A percentile compares a stretch with the other conserved stretches of the same genome.
These are phyloP conservation scores for Leptodon cayanensis DNA, from an alignment of 2,797 vertebrate genomes.

Conservation along the genomic window DNA sequence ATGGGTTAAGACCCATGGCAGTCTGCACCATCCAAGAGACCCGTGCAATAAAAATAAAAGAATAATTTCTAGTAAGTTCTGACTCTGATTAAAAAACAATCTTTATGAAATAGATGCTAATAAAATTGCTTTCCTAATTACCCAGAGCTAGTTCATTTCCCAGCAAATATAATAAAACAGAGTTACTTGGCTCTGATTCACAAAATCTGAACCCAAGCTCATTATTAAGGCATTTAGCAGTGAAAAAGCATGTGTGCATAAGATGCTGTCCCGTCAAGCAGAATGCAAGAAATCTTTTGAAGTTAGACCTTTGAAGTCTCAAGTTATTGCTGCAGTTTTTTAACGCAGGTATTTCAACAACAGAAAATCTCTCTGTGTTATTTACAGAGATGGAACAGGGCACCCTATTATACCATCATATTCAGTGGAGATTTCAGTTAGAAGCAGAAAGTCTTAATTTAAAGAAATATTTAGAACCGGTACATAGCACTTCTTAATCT, in stretches of 20 bases:
- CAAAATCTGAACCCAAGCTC: conserved; percentile 82
- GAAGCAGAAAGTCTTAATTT: conserved; percentile 74
- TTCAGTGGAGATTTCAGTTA: conserved; percentile 59
- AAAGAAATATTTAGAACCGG: conserved; percentile 72
- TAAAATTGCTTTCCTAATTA: conserved; percentile 85
- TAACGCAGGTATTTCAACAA: conserved; percentile 74
- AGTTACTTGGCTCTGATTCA: conserved; percentile 82
- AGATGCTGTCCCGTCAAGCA: conserved; percentile 79
- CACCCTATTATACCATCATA: conserved; percentile 60
- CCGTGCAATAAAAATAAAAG: conserved; percentile 66
- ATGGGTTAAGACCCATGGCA: conserved; percentile 62
- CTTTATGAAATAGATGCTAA: conserved; percentile 84
- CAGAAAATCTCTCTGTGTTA: conserved; percentile 63
- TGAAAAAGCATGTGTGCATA: conserved; percentile 78
- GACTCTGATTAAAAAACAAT: conserved; percentile 86
- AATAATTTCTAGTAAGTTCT: conserved; percentile 83
- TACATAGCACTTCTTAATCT: conserved; percentile 68
- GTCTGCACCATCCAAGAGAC: conserved; percentile 57
- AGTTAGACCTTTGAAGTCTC: conserved; percentile 80
- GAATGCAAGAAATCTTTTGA: conserved; percentile 80
- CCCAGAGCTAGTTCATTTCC: conserved; percentile 83
- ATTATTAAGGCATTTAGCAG: conserved; percentile 82
- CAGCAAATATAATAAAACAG: conserved; percentile 84
- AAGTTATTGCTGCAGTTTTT: conserved; percentile 75
- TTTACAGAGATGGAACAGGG: conserved; percentile 70